Evolutionary conservation across 2,888 invertebrate species (phyloP).

Genomic region (Tiliacea citrago): DNA sequence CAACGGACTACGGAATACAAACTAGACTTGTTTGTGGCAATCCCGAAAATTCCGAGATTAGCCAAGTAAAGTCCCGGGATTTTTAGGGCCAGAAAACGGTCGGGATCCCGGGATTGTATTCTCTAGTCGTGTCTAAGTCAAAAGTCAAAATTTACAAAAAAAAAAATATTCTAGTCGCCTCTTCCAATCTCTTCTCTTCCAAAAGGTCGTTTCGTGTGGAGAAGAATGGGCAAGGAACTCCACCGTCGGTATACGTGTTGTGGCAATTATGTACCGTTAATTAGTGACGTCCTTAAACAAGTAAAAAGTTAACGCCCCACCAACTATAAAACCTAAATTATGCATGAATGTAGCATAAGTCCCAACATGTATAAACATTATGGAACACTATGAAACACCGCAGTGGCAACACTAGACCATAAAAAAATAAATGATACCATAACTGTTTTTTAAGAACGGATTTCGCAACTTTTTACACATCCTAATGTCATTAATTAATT

Average conservation of each 20-base stretch:
- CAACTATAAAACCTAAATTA: conserved; percentile 31
- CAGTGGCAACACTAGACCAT: conserved; percentile 8
- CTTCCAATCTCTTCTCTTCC: no score
- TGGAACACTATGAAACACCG: conserved; percentile 15
- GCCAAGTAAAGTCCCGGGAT: no score
- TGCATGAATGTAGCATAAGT: conserved; percentile 37
- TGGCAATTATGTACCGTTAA: conserved; percentile 6
- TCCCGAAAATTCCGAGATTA: no score
- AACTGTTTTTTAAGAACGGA: conserved; percentile 41
- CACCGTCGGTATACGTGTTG: background rate
- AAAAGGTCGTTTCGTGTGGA: no score
- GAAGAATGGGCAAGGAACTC: no score
- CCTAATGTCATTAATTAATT: conserved; percentile 35
- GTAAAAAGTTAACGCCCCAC: conserved; percentile 30
- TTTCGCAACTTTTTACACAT: conserved; percentile 32
- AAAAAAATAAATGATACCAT: conserved; percentile 22
- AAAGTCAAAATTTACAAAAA: no score
- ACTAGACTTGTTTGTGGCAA: no score
- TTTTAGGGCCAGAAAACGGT: no score
- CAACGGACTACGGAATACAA: no score
- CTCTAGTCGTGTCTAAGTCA: no score
- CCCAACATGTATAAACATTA: conserved; percentile 13
- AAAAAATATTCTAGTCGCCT: no score
- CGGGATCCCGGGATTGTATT: no score
- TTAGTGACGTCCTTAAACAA: conserved; percentile 35